Evolutionary conservation across 2,113 vertebrate genomes (phyloP), one percentile per base, ranked within the genome.

Genomic region (Actenoides lindsayi): DNA sequence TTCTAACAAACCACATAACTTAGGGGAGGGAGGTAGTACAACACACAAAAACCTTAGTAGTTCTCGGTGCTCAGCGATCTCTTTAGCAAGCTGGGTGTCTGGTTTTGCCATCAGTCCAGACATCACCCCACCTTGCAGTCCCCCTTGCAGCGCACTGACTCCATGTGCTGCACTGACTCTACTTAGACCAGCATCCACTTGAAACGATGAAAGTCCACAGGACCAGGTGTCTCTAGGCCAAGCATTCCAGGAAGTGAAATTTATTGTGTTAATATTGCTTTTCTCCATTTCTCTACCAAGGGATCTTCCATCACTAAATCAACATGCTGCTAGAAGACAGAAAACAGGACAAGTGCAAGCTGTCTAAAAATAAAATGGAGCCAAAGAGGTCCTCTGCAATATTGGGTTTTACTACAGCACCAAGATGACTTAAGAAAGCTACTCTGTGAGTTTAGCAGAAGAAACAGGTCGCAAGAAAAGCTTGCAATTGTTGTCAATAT

Each of bases 181-280:
- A 2, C 33, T 30, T 39, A 65, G 28, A 57, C 24, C 44, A 83
- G n/a, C 31, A 65, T 53, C 39, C 13, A 24, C 41, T 71, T 84
- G 14, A 59, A 51, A 30, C 33, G 30, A 75, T 31, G 42, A 69
- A 85, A 95, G 78, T 56, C 35, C 73, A 90, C 39, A 60, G 63
- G 54, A 86, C 42, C 42, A 25, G 42, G 23, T 86, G 73, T 71
- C 30, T 92, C 27, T 39, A 51, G 35, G 44, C 48, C 73, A 93
- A 70, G 33, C 21, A 62, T 74, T 78, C 51, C 35, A 77, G 48
- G 37, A 86, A 68, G 39, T 71, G 39, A 90, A 93, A 87, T 93
- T 74, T 83, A 93, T 84, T 75, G 56, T n/a, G 96, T 96, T 90
- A 90, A 90, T 89, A 93, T 90, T 86, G 21, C 57, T 71, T 90